Evolutionary conservation across 2,113 vertebrate genomes (phyloP), one percentile per base, ranked within the genome.

Genomic region (Boulengeromyrus knoepffleri): DNA sequence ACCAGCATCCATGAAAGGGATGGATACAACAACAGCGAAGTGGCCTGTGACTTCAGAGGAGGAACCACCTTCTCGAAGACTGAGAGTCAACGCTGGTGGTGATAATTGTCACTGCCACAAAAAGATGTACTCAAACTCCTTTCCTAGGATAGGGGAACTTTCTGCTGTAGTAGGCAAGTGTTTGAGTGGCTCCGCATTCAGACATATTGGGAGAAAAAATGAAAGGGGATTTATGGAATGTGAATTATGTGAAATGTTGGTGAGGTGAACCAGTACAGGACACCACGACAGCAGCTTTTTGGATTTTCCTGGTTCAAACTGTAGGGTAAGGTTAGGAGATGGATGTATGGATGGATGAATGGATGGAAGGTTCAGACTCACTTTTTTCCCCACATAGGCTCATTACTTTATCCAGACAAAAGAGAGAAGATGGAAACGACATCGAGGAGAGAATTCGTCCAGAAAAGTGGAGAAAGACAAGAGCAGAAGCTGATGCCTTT

Each of bases 371-470:
- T 80, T 80, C 36, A 42, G 17, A 80, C 5, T 80, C 36, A 17
- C 7, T 21, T 56, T 83, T 13, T 31, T 0, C 46, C 27, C 80
- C 7, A 53, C 45, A 19, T 70, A 95, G 96, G 95, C 17, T 93
- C 94, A 46, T 92, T 96, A 42, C 94, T 97, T 47, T 96, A 95
- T 89, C 96, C 95, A 8, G 96, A 94, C 90, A 93, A 94, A 92
- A 93, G 91, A 4, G 89, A 93, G 58, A 96, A 92, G 84, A 93
- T 96, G 93, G 93, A 95, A 90, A 95, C 94, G 4, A 96, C 94
- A 21, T 95, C 93, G 49, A 93, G 77, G 31, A 91, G 92, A 52
- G 95, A 95, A 39, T 94, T 94, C 90, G 84, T 89, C 62, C 94
- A 93, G 50, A 85, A 94, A 91, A 88, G 66, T 87, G 21, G 39